Base-by-base conservation (phyloP, 2,113 vertebrate genomes). In the Lutjanus erythropterus region DNA sequence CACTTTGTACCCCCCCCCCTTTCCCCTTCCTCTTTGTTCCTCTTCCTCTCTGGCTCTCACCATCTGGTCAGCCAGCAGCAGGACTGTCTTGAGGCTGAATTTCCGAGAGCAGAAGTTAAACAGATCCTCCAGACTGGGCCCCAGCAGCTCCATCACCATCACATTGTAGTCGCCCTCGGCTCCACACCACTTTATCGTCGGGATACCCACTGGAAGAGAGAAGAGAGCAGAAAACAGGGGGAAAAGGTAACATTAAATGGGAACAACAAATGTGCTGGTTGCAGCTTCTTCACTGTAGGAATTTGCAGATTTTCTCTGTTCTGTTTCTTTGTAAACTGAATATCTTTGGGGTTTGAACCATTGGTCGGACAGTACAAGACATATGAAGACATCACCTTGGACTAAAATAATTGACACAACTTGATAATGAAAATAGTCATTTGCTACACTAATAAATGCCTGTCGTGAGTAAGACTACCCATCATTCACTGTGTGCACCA, bases 21-120 rank as follows among this genome's bases (percentile, higher is more conserved):
- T n/a, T n/a, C 50, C 6, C 35, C 16, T 46, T 14, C 41, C 1
- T 9, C 8, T 5, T 12, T 3, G 15, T 46, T 46, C 21, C 41
- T 21, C 35, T 29, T 31, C 44, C 31, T 29, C 25, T 41, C 31
- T 27, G 12, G 42, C 18, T 80, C 96, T 94, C 93, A 99, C 97
- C 98, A 99, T 99, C 91, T 99, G 98, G 92, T 99, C 98, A 25
- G 98, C 98, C 12, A 99, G 96, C 66, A 99, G 95, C 23, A 99
- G 94, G 31, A 99, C 98, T 0, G 98, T 99, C 91, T 99, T 99
- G 71, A 99, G 96, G 88, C 98, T 99, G 93, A 99, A 99, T 81
- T 99, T 99, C 42, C 98, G 94, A 2, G 97, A 99, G 92, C 98
- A 99, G 94, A 99, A 99, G 93, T 99, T 99, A 92, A 99, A 99